Evolutionary conservation across 2,113 vertebrate species (phyloP).

Genomic region (Glaucomys volans): DNA sequence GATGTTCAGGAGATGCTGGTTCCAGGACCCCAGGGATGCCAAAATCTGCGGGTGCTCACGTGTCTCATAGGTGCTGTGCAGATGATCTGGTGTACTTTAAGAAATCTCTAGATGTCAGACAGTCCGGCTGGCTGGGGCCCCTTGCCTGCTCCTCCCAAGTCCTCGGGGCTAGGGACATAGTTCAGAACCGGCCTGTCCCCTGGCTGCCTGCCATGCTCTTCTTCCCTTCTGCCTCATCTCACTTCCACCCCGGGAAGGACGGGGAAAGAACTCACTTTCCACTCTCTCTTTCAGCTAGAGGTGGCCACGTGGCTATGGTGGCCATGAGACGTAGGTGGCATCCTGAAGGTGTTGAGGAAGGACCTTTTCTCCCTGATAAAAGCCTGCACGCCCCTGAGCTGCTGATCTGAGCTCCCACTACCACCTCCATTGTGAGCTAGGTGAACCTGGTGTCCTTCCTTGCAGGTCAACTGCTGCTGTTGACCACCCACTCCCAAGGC

Average conservation of each 20-base stretch:
- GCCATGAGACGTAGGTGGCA: not conserved
- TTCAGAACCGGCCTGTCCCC: not conserved
- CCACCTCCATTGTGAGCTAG: not conserved
- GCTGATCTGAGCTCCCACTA: not conserved
- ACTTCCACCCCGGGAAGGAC: not conserved
- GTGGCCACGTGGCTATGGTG: not conserved
- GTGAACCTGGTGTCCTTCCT: not conserved
- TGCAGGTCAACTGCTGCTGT: not conserved
- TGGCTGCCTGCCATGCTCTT: rapidly evolving
- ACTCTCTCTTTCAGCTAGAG: not conserved
- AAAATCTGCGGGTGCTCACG: not conserved
- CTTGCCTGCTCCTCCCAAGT: rapidly evolving
- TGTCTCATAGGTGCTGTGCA: no score
- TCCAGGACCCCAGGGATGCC: not conserved
- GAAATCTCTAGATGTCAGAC: no score
- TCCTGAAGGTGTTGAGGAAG: not conserved
- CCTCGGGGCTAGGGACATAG: not conserved
- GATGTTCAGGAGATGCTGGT: not conserved
- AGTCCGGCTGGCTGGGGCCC: rapidly evolving
- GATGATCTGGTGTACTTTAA: not conserved
- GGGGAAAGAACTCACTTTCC: not conserved
- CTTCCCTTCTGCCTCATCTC: not conserved
- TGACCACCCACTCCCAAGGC: not conserved
- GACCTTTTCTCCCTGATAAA: not conserved
- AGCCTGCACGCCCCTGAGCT: not conserved